Percentiles rank a stretch among this genome's conserved stretches.
Evolutionary conservation across 2,113 vertebrate species (phyloP).

Genomic region (Etheostoma spectabile): DNA sequence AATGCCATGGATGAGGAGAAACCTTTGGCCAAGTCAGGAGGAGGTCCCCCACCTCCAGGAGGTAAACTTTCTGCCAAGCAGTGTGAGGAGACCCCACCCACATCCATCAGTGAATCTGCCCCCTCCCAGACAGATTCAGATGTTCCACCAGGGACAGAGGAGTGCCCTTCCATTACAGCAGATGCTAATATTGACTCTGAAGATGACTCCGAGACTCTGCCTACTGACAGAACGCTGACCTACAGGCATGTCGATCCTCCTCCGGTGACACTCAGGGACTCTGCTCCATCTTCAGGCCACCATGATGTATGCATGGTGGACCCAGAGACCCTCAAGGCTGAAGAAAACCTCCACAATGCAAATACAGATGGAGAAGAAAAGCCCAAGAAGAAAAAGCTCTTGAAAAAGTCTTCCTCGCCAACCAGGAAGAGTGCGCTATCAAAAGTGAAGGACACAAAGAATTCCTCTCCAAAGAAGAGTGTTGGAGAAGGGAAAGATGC

Average conservation of each 20-base stretch:
- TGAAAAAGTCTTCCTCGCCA: slow-evolving; percentile 92
- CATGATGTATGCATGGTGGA: slow-evolving; percentile 97
- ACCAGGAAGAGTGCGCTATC: slow-evolving; percentile 90
- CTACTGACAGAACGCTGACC: slow-evolving; percentile 94
- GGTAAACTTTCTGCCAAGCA: slow-evolving; percentile 90
- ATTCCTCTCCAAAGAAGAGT: slow-evolving; percentile 91
- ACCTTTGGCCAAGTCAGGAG: slow-evolving; percentile 86
- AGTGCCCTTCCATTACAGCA: slow-evolving; percentile 96
- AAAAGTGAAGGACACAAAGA: slow-evolving; percentile 91
- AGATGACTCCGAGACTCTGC: slow-evolving; percentile 97
- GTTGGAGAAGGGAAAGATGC: slow-evolving; percentile 93
- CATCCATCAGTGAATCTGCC: slow-evolving; percentile 93
- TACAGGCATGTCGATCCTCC: slow-evolving; percentile 93
- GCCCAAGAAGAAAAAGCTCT: slow-evolving; percentile 91
- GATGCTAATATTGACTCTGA: slow-evolving; percentile 98
- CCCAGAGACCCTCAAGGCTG: slow-evolving; percentile 90
- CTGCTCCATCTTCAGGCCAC: slow-evolving; percentile 90
- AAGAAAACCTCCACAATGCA: slow-evolving; percentile 91
- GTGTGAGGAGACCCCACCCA: slow-evolving; percentile 95
- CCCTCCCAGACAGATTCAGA: slow-evolving; percentile 95
- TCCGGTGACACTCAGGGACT: slow-evolving; percentile 89
- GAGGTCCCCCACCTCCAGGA: slow-evolving; percentile 89
- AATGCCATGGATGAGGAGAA: slow-evolving; percentile 87
- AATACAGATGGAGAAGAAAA: slow-evolving; percentile 93
- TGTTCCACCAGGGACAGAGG: slow-evolving; percentile 94